Conservation (phyloP, 2,888 invertebrate species). For the Prenolepis imparis region DNA sequence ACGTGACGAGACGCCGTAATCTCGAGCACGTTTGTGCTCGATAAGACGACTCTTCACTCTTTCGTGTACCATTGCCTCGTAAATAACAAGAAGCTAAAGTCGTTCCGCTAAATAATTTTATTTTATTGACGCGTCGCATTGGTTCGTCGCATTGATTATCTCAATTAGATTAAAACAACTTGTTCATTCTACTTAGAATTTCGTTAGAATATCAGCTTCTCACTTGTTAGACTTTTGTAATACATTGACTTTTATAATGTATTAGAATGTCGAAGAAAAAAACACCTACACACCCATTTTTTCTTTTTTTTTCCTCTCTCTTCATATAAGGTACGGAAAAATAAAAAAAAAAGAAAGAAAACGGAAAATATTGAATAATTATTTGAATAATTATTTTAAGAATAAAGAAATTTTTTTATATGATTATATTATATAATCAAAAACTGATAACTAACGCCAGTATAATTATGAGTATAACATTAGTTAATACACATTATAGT, state of each 20-base stretch:
- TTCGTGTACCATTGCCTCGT: not conserved
- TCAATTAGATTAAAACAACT: not conserved
- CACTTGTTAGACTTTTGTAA: not conserved
- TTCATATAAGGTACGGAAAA: not conserved
- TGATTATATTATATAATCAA: not conserved
- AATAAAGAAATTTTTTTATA: not conserved
- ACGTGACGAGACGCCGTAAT: conserved; percentile 21
- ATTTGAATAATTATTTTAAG: too few species aligned
- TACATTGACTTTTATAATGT: not conserved
- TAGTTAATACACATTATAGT: not conserved
- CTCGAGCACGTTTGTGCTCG: not conserved
- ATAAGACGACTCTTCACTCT: not conserved
- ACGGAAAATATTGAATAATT: not conserved
- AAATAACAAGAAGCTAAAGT: conserved; percentile 10
- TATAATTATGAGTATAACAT: not conserved
- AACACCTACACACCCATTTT: not conserved
- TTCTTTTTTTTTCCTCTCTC: not conserved
- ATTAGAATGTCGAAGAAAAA: not conserved
- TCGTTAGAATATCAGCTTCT: too few species aligned
- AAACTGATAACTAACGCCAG: not conserved
- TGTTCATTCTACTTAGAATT: not conserved
- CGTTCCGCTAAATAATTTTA: not conserved
- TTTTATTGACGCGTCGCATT: conserved; percentile 24
- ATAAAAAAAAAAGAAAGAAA: not conserved
- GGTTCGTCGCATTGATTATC: not conserved